These are phyloP conservation scores for Drosophila athabasca DNA, from an alignment of 1,140 invertebrate genomes.

Conservation along the genomic window DNA sequence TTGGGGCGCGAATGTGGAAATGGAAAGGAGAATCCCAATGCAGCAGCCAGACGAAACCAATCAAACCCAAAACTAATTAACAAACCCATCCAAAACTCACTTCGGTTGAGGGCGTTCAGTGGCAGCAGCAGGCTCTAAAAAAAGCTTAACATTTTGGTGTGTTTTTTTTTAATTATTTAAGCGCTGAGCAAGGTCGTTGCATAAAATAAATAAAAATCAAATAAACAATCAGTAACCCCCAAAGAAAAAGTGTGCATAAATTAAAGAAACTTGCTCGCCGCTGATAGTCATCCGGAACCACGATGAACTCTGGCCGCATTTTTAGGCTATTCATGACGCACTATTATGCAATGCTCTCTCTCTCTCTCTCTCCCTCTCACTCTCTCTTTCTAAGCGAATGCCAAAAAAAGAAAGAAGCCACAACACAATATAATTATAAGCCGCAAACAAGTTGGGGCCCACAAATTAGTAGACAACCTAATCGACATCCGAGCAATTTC, in stretches of 20 bases:
- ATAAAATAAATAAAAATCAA: constrained; percentile 79
- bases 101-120: constrained; percentile 48
- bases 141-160: constrained; percentile 7
- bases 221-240: constrained; percentile 61
- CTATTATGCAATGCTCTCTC: constrained; percentile 24
- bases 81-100: constrained; percentile 32
- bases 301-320: constrained; percentile 41
- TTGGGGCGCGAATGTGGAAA: constrained; percentile 7
- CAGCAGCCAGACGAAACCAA: constrained; percentile 25
- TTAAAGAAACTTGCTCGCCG: constrained; percentile 43
- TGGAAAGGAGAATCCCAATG: constrained; percentile 42
- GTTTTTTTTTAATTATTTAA: constrained; percentile 54
- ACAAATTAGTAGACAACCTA: constrained; percentile 50
- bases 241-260: constrained; percentile 51
- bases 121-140: constrained; percentile 4
- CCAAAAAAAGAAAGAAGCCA: constrained; percentile 23
- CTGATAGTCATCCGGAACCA: constrained; percentile 63
- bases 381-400: constrained; percentile 2
- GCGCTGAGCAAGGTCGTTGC: constrained; percentile 76
- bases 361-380: background rate
- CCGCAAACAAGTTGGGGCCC: constrained; percentile 37
- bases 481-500: constrained; percentile 49
- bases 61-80: constrained; percentile 49
- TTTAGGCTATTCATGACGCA: background rate
- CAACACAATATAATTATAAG: constrained; percentile 38